Conservation (phyloP, 2,797 vertebrate species). For the Gephyroberyx darwinii region DNA sequence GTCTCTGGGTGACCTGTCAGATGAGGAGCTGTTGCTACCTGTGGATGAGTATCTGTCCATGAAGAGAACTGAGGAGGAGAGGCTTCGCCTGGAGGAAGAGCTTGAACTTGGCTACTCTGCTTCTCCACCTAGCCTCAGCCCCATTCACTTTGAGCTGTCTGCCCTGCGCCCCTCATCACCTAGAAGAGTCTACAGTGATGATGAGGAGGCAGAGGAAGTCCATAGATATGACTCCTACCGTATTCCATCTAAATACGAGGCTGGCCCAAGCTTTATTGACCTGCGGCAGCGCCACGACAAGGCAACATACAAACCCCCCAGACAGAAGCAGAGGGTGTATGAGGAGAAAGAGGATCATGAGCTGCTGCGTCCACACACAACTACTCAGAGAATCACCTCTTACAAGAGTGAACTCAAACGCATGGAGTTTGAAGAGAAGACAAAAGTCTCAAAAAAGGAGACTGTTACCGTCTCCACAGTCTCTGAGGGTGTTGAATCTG, state of each 20-base stretch:
- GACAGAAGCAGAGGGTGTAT: constrained; percentile 89
- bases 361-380: constrained; percentile 88
- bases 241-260: constrained; percentile 91
- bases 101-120: constrained; percentile 93
- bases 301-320: constrained; percentile 86
- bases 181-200: constrained; percentile 81
- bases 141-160: constrained; percentile 93
- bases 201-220: constrained; percentile 82
- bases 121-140: constrained; percentile 94
- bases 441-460: constrained; percentile 83
- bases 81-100: constrained; percentile 94
- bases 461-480: constrained; percentile 79
- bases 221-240: constrained; percentile 89
- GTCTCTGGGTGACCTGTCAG: constrained; percentile 94
- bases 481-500: constrained; percentile 82
- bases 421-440: constrained; percentile 92
- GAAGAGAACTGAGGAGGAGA: constrained; percentile 96
- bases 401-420: constrained; percentile 91
- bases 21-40: constrained; percentile 94
- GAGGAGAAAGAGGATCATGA: constrained; percentile 94
- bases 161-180: constrained; percentile 88
- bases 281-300: constrained; percentile 91
- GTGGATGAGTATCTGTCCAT: constrained; percentile 94
- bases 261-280: constrained; percentile 89
- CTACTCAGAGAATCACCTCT: constrained; percentile 85